phyloP scores from a whole-genome alignment of 2,113 vertebrate species.

The Nannobrachium achirus region DNA sequence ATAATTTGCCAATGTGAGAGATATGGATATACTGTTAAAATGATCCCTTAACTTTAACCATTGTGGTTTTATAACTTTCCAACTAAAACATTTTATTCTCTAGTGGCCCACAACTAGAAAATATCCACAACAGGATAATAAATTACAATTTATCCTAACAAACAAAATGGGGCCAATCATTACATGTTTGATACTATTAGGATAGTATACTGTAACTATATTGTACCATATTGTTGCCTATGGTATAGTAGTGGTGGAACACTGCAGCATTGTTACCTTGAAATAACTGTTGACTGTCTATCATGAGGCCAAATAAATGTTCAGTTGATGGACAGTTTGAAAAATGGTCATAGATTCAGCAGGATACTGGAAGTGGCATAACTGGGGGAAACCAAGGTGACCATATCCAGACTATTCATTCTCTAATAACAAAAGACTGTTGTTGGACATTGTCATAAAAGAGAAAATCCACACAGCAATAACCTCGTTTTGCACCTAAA shows the following conservation, averaged over 20 bases:
- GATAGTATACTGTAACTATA: no score
- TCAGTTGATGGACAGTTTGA: background rate
- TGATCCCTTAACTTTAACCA: background rate
- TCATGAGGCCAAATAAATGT: background rate
- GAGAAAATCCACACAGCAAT: conserved; percentile 15
- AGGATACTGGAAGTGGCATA: background rate
- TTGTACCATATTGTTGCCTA: no score
- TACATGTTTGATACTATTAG: no score
- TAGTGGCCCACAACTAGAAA: no score
- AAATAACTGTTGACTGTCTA: no score
- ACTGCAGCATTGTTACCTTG: background rate
- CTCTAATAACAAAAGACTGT: background rate
- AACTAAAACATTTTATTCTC: background rate
- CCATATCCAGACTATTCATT: conserved; percentile 2
- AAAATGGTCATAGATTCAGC: background rate
- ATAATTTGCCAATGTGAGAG: background rate
- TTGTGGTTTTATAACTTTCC: background rate
- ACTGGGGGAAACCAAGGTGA: background rate
- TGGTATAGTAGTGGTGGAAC: background rate
- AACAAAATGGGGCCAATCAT: no score
- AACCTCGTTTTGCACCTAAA: conserved; percentile 48
- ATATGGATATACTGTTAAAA: background rate
- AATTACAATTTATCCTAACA: no score
- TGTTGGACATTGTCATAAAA: background rate
- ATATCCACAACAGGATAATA: no score